phyloP scores from a whole-genome alignment of 1,140 invertebrate species.

The Laupala kohalensis region DNA sequence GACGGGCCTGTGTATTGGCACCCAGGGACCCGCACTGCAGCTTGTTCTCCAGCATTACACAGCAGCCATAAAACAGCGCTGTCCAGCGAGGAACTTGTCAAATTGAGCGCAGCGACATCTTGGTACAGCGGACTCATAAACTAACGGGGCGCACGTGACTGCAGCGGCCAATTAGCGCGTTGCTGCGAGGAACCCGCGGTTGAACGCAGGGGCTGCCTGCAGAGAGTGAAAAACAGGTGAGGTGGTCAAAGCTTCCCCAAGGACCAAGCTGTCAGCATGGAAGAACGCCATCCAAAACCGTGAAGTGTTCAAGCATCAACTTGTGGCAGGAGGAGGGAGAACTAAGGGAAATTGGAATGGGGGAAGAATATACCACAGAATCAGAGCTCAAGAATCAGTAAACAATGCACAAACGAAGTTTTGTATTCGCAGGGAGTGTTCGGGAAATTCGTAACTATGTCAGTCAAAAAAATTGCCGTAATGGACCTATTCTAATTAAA shows the following conservation, averaged over 20 bases:
- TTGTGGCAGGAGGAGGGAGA: too few relatives aligned
- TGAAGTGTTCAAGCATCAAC: too few relatives aligned
- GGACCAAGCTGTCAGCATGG: neutral
- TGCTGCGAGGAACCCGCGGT: neutral
- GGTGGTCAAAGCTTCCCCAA: neutral
- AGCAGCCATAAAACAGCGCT: neutral
- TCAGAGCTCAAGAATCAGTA: too few relatives aligned
- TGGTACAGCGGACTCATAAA: neutral
- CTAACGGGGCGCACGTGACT: neutral
- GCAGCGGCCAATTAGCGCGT: neutral
- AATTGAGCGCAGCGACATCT: neutral
- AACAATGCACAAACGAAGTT: too few relatives aligned
- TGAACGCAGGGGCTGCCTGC: too few relatives aligned
- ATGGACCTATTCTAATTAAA: too few relatives aligned
- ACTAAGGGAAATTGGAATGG: too few relatives aligned
- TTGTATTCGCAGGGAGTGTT: too few relatives aligned
- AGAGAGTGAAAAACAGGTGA: neutral
- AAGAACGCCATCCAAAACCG: too few relatives aligned
- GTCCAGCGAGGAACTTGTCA: neutral
- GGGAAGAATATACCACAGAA: too few relatives aligned
- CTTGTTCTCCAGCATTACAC: neutral
- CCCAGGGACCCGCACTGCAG: neutral
- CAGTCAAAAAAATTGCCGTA: too few relatives aligned
- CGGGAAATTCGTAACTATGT: too few relatives aligned
- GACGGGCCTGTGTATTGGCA: neutral